Evolutionary conservation across 2,888 invertebrate genomes (phyloP), one percentile per base, ranked within the genome.

Genomic region (Laothoe populi): DNA sequence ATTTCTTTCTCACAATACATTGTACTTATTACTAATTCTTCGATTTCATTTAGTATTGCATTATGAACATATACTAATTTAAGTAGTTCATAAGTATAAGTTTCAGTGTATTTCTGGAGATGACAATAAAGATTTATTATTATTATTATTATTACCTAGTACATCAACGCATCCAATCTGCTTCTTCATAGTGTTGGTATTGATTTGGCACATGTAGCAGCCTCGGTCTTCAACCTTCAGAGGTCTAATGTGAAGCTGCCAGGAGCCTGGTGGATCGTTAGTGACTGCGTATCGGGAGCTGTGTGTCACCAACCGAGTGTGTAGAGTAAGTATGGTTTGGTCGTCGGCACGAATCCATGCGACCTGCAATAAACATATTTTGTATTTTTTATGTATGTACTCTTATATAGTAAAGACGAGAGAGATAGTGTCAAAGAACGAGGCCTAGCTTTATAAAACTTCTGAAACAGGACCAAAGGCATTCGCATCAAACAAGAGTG

Each of bases 131-230:
- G n/a, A n/a, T n/a, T n/a, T n/a, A n/a, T n/a, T n/a, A n/a, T n/a
- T n/a, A n/a, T n/a, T 24, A 44, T 42, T 16, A 66, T 38, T 13
- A 3, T 93, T 84, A 96, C 96, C 96, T 82, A 96, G 94, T 24
- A 96, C 96, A 87, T 96, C 96, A 61, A 96, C 94, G 82, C 96
- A 96, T 61, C 96, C 96, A 62, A 95, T 93, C 84, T 96, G 95
- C 75, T 95, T 96, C 88, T 95, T 95, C 96, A 96, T 96, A 63
- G 95, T 94, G 67, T 93, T 95, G 2, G 96, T 96, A 83, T 96
- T 96, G 70, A 96, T 95, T 87, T 96, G 96, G 79, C 96, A 96
- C 96, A 96, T 96, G 84, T 96, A 96, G 77, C 96, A 96, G 8
- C 96, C 96, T 64, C 95, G 94, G 82, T 96, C 96, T 60, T 95